Evolutionary conservation across 1,140 invertebrate genomes (phyloP).

Genomic region (Drosophila malerkotliana): DNA sequence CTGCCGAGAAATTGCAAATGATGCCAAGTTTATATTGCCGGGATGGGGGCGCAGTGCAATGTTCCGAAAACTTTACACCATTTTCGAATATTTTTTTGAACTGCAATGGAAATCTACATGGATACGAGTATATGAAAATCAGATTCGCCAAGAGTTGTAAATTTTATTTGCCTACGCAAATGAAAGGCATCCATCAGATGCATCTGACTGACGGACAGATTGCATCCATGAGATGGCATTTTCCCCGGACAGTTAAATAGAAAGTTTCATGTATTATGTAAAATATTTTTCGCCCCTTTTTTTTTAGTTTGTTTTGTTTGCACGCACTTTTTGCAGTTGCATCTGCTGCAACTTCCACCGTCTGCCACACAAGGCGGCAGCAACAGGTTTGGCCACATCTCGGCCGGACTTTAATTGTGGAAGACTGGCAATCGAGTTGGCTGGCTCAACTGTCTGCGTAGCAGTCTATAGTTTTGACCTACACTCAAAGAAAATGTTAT

Average conservation of each 20-base stretch:
- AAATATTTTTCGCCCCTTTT: slow-evolving; percentile 49
- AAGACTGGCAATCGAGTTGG: neutral
- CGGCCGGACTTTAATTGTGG: slow-evolving; percentile 64
- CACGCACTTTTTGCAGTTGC: slow-evolving; percentile 45
- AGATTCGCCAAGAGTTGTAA: slow-evolving; percentile 9
- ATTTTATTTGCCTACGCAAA: slow-evolving; percentile 46
- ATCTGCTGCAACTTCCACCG: slow-evolving; percentile 47
- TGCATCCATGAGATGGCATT: slow-evolving; percentile 31
- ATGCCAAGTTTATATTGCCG: slow-evolving; percentile 68
- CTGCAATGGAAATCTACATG: slow-evolving; percentile 21
- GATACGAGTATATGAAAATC: slow-evolving; percentile 43
- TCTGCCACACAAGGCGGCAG: slow-evolving; percentile 46
- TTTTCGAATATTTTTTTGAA: slow-evolving; percentile 39
- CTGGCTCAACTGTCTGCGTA: slow-evolving; percentile 26
- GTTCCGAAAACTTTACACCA: slow-evolving; percentile 46
- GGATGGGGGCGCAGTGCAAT: slow-evolving; percentile 1
- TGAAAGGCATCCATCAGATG: slow-evolving; percentile 52
- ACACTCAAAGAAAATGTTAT: slow-evolving; percentile 8
- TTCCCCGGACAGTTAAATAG: slow-evolving; percentile 55
- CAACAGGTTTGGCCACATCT: slow-evolving; percentile 60
- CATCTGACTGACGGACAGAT: slow-evolving; percentile 33
- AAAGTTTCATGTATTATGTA: slow-evolving; percentile 69
- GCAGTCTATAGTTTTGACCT: slow-evolving; percentile 22
- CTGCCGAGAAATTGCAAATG: slow-evolving; percentile 38
- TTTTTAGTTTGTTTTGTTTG: neutral